Evolutionary conservation across 2,888 invertebrate genomes (phyloP).

Genomic region (Enchytraeus crypticus): DNA sequence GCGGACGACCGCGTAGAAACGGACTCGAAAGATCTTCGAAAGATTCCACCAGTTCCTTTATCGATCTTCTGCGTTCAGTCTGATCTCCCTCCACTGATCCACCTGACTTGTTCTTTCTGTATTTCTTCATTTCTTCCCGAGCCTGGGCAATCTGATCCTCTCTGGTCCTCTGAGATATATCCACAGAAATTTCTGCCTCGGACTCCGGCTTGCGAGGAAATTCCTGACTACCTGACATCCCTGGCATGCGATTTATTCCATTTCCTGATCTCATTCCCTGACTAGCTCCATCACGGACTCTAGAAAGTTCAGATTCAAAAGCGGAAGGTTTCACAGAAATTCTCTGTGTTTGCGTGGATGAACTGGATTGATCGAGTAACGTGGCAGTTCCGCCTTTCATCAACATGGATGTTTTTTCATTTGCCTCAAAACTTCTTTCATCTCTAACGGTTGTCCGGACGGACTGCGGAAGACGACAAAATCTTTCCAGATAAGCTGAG

Average conservation of each 20-base stretch:
- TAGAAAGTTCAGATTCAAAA: background rate
- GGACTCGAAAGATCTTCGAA: conserved; percentile 20
- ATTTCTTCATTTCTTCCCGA: conserved; percentile 1
- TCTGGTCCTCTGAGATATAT: background rate
- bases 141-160: background rate
- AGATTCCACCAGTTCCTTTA: conserved; percentile 21
- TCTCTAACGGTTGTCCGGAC: background rate
- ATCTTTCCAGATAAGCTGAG: background rate
- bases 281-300: too few species aligned
- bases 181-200: background rate
- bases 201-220: background rate
- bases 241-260: too few species aligned
- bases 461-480: background rate
- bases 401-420: background rate
- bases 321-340: background rate
- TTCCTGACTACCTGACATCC: background rate
- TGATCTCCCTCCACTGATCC: background rate
- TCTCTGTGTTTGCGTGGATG: background rate
- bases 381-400: background rate
- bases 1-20: conserved; percentile 9
- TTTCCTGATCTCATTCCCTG: background rate
- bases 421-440: too few species aligned
- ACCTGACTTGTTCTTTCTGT: background rate
- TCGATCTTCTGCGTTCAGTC: conserved; percentile 13
- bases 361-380: background rate